A percentile compares a stretch with the other conserved stretches of the same genome.
These are phyloP conservation scores for Pituophis catenifer DNA, from an alignment of 2,113 vertebrate genomes.

Conservation along the genomic window DNA sequence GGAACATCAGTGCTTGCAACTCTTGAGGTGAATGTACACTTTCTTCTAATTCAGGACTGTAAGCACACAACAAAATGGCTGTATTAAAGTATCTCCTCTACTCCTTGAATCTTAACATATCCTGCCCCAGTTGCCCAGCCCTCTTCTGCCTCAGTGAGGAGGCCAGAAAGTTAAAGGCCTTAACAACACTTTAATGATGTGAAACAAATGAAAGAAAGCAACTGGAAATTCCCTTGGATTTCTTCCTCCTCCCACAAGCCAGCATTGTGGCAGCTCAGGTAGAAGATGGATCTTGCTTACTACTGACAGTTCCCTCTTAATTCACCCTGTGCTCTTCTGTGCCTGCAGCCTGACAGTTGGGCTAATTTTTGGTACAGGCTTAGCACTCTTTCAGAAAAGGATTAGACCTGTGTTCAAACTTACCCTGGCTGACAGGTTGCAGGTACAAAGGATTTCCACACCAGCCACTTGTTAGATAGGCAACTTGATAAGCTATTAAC, in stretches of 20 bases:
- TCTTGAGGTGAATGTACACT: not conserved
- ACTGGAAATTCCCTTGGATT: not conserved
- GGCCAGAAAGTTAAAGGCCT: not conserved
- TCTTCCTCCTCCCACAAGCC: not conserved
- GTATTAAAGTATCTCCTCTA: not conserved
- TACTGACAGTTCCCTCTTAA: not conserved
- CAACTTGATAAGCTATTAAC: not conserved
- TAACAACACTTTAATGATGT: not conserved
- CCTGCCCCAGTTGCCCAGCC: not conserved
- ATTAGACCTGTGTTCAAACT: not conserved
- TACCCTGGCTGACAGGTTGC: not conserved
- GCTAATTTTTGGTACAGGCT: not conserved
- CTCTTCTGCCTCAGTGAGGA: not conserved
- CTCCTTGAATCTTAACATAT: not conserved
- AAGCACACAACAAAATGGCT: not conserved
- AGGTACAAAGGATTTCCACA: not conserved
- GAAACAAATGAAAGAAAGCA: not conserved
- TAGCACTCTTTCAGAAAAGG: not conserved
- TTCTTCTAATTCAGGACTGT: not conserved
- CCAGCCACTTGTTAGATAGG: not conserved
- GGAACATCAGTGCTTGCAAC: not conserved
- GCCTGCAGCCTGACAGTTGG: not conserved
- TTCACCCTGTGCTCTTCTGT: not conserved
- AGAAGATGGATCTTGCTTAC: not conserved
- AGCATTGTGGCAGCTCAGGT: not conserved